These are phyloP conservation scores for Cantharis nigra DNA, from an alignment of 2,888 invertebrate genomes.

Conservation along the genomic window DNA sequence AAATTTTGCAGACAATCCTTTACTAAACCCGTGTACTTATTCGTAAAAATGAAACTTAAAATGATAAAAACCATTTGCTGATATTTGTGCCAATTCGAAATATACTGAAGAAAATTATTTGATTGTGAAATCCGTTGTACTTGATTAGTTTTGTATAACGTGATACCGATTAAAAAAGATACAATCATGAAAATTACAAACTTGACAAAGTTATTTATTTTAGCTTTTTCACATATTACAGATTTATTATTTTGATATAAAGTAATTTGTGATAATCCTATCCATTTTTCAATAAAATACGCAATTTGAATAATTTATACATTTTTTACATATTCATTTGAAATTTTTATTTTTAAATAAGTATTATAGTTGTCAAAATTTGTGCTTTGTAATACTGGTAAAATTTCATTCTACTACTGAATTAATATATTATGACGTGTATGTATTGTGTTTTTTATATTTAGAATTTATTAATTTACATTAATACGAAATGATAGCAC, in stretches of 20 bases:
- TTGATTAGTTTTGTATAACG: not conserved
- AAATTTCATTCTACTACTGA: no score
- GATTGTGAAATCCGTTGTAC: not conserved
- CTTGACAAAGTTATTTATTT: not conserved
- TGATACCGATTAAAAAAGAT: not conserved
- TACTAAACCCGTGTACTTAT: not conserved
- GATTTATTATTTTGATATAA: not conserved
- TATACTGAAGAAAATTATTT: not conserved
- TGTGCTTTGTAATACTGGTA: no score
- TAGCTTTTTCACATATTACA: not conserved
- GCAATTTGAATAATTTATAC: not conserved
- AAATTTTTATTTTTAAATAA: not conserved
- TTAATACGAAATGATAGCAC: no score
- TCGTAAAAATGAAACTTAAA: not conserved
- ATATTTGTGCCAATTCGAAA: not conserved
- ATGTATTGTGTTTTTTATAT: no score
- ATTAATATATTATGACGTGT: no score
- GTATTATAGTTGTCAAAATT: no score
- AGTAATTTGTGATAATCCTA: not conserved
- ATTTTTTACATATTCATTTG: not conserved
- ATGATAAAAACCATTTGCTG: not conserved
- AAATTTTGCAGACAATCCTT: not conserved
- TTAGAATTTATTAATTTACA: no score
- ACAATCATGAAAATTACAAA: not conserved
- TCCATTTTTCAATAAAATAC: not conserved